Conservation (phyloP, 1,140 invertebrate species). For the Acromyrmex heyeri region DNA sequence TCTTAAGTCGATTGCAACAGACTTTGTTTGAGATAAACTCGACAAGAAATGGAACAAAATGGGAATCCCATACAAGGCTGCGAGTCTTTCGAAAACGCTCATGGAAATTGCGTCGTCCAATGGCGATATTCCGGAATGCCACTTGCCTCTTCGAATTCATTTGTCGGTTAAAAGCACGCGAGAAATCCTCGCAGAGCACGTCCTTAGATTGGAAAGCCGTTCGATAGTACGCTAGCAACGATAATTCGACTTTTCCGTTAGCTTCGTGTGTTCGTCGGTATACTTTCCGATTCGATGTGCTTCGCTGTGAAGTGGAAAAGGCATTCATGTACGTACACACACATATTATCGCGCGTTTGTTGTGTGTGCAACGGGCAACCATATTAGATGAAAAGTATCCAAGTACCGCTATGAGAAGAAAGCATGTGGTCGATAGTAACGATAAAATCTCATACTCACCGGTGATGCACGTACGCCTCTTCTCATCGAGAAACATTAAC, state of each 20-base stretch:
- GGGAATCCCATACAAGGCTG: conserved; percentile 44
- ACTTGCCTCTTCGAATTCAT: conserved; percentile 69
- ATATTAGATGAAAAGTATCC: conserved; percentile 49
- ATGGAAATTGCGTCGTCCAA: conserved; percentile 35
- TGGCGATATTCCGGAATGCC: conserved; percentile 25
- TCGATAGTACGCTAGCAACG: conserved; percentile 43
- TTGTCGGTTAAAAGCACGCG: conserved; percentile 70
- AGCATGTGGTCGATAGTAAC: conserved; percentile 15
- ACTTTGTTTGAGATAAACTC: conserved; percentile 29
- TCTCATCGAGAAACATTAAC: conserved; percentile 31
- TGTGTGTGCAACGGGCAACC: conserved; percentile 16
- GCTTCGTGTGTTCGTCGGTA: conserved; percentile 45
- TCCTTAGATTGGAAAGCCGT: conserved; percentile 72
- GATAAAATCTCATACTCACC: conserved; percentile 47
- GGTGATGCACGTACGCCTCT: conserved; percentile 19
- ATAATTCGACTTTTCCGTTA: conserved; percentile 74
- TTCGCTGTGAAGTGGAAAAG: conserved; percentile 54
- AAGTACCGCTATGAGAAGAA: conserved; percentile 12
- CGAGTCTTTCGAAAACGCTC: conserved; percentile 43
- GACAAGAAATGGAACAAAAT: conserved; percentile 46
- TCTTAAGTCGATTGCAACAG: conserved; percentile 29
- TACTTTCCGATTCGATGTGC: conserved; percentile 48
- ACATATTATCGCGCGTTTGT: conserved; percentile 7
- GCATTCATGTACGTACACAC: conserved; percentile 32
- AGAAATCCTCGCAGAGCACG: conserved; percentile 60